Conservation (phyloP, 2,888 invertebrate genomes). For the Drosophila fulvimacula region DNA sequence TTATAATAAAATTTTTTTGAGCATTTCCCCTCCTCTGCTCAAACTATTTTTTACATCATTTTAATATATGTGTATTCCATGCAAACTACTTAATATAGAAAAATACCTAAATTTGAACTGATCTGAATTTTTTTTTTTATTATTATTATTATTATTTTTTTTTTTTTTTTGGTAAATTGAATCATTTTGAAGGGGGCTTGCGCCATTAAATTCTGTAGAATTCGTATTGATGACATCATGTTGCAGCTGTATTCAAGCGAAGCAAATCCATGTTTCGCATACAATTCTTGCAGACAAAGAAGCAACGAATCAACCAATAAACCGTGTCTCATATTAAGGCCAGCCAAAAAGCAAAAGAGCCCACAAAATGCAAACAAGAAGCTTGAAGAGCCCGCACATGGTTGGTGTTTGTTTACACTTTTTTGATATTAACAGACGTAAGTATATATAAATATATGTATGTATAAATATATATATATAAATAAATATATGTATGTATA, state of each 20-base stretch:
- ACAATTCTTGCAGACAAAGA: slow-evolving; percentile 39
- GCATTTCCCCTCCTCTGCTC: too few species aligned
- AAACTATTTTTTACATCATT: too few species aligned
- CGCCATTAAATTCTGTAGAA: slow-evolving; percentile 17
- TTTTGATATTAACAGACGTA: slow-evolving; percentile 1
- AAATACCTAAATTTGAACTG: too few species aligned
- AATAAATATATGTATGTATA: not conserved
- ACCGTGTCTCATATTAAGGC: slow-evolving; percentile 10
- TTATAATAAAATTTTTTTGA: too few species aligned
- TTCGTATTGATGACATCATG: slow-evolving; percentile 59
- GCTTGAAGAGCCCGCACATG: slow-evolving; percentile 30
- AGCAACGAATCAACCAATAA: slow-evolving; percentile 15
- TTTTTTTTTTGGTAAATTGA: not conserved
- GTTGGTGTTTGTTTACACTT: slow-evolving; percentile 68
- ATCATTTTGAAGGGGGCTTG: not conserved
- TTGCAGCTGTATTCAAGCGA: slow-evolving; percentile 60
- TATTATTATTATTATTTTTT: too few species aligned
- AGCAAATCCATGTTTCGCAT: slow-evolving; percentile 51
- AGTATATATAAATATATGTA: too few species aligned
- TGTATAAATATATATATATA: not conserved
- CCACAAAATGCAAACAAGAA: slow-evolving; percentile 16
- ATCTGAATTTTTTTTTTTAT: too few species aligned
- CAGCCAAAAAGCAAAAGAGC: slow-evolving; percentile 17
- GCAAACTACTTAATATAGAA: not conserved
- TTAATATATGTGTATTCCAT: too few species aligned